Percentiles rank a stretch among this genome's conserved stretches.
Conservation (phyloP, 2,113 vertebrate genomes). For the Alligator sinensis region DNA sequence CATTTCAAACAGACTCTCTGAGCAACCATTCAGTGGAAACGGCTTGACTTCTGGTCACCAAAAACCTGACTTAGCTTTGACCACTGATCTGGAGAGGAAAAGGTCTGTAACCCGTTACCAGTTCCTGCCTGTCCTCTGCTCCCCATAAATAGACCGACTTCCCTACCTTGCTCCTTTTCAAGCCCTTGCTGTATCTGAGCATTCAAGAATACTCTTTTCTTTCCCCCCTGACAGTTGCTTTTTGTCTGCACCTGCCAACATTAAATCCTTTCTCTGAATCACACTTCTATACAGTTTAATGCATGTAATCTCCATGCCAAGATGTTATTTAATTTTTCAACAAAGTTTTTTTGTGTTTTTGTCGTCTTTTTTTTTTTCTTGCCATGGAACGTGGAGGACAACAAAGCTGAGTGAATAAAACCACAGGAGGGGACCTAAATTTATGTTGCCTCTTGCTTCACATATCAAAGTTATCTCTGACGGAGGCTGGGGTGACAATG, state of each 20-base stretch:
- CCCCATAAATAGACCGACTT: slow-evolving; percentile 49
- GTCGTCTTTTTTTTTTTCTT: slow-evolving; percentile 47
- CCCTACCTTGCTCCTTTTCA: slow-evolving; percentile 4
- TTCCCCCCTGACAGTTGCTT: slow-evolving; percentile 67
- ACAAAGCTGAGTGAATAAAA: slow-evolving; percentile 12
- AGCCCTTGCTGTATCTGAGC: not conserved
- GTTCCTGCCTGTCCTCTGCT: slow-evolving; percentile 37
- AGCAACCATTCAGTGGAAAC: not conserved
- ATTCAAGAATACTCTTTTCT: slow-evolving; percentile 50
- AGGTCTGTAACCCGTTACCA: not conserved
- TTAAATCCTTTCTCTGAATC: slow-evolving; percentile 65
- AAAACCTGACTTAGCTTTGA: not conserved
- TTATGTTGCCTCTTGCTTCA: slow-evolving; percentile 20
- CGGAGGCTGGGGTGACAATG: not conserved
- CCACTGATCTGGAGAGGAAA: not conserved
- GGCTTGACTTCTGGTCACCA: not conserved
- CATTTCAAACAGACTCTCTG: not conserved
- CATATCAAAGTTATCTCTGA: not conserved
- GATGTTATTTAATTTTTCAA: slow-evolving; percentile 70
- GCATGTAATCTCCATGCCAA: slow-evolving; percentile 67
- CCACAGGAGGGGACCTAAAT: slow-evolving; percentile 10
- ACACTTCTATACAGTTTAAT: slow-evolving; percentile 48
- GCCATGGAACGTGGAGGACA: not conserved
- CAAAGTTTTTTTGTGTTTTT: slow-evolving; percentile 50
- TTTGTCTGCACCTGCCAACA: slow-evolving; percentile 73